Conservation (phyloP, 2,797 vertebrate genomes). For the Microhierax caerulescens region DNA sequence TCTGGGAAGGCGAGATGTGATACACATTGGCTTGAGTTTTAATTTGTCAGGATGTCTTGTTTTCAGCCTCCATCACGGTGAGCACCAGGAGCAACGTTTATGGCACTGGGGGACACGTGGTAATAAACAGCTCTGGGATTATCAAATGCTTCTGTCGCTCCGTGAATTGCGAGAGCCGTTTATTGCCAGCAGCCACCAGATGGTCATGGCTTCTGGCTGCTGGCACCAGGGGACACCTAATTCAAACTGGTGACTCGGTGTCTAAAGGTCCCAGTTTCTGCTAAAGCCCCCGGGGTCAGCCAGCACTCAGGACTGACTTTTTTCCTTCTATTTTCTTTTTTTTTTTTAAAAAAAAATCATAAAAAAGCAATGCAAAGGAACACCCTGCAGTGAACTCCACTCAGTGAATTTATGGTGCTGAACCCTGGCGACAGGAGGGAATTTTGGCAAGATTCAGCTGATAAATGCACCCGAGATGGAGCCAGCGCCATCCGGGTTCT, state of each 20-base stretch:
- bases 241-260: neutral
- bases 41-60: neutral
- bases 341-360: too few species aligned
- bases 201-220: neutral
- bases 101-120: neutral
- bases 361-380: neutral
- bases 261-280: neutral
- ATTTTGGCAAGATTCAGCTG: neutral
- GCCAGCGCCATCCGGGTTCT: rapidly evolving
- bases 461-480: rapidly evolving
- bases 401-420: neutral
- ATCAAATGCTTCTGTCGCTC: neutral
- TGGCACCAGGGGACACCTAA: neutral
- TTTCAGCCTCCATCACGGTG: neutral
- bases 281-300: neutral
- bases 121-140: conserved; percentile 30
- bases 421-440: rapidly evolving
- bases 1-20: neutral
- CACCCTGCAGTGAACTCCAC: rapidly evolving
- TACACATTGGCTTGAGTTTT: neutral
- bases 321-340: neutral
- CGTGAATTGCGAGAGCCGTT: neutral
- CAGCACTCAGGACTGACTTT: neutral
- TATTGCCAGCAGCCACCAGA: neutral
- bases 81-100: neutral